Conservation (phyloP, 2,888 invertebrate species). For the Boloria euphrosyne region DNA sequence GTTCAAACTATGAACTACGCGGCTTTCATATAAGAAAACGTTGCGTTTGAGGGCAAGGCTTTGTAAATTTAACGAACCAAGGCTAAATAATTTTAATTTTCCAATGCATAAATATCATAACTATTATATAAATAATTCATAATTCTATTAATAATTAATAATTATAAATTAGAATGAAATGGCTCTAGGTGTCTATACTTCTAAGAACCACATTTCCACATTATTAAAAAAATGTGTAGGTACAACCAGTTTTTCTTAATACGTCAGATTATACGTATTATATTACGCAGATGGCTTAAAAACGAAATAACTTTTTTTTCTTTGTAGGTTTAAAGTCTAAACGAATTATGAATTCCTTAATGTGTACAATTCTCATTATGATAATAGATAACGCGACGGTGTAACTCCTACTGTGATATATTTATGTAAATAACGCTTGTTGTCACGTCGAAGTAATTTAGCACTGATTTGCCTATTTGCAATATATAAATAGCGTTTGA, state of each 20-base stretch:
- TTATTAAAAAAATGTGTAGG: no score
- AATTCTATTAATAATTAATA: no score
- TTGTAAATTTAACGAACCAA: constrained; percentile 15
- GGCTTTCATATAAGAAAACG: constrained; percentile 15
- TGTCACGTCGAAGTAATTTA: constrained; percentile 5
- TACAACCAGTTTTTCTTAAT: no score
- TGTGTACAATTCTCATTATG: constrained; percentile 24
- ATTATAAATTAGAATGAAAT: no score
- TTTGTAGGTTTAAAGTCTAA: constrained; percentile 2
- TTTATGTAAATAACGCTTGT: constrained; percentile 15
- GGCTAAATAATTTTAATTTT: background rate
- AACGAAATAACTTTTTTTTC: background rate
- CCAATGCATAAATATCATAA: background rate
- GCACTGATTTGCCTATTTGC: background rate
- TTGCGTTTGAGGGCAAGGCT: constrained; percentile 16
- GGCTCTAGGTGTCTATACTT: no score
- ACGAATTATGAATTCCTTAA: constrained; percentile 1
- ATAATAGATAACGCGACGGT: constrained; percentile 2
- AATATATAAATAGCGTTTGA: background rate
- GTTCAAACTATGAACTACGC: background rate
- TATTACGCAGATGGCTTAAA: background rate
- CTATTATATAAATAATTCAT: no score
- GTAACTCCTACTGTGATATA: background rate
- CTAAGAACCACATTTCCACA: no score
- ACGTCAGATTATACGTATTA: no score